Percentiles rank a stretch among this genome's conserved stretches.
Evolutionary conservation across 2,888 invertebrate genomes (phyloP).

Genomic region (Spodoptera exigua): DNA sequence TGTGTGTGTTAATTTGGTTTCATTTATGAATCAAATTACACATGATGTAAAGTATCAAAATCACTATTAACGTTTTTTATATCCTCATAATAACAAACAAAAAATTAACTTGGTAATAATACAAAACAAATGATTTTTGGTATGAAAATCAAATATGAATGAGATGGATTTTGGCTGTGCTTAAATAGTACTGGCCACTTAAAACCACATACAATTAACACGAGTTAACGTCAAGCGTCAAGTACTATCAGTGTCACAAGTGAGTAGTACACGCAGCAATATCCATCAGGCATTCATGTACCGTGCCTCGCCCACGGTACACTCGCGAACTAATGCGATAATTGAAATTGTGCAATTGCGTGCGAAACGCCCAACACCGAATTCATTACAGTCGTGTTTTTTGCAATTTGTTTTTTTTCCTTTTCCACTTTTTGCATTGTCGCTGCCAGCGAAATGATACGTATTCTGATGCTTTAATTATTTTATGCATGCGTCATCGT

Average conservation of each 20-base stretch:
- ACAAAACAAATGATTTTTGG: too few relatives aligned
- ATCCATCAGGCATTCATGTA: slow-evolving; percentile 69
- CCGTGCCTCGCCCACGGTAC: slow-evolving; percentile 69
- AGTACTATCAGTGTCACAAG: slow-evolving; percentile 64
- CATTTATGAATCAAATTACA: background rate
- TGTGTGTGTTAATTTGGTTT: slow-evolving; percentile 11
- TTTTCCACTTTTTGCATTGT: slow-evolving; percentile 63
- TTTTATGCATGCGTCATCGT: slow-evolving; percentile 72
- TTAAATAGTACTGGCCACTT: slow-evolving; percentile 22
- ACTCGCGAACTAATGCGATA: slow-evolving; percentile 86
- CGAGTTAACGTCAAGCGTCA: slow-evolving; percentile 45
- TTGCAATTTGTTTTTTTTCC: slow-evolving; percentile 77
- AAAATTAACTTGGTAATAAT: too few relatives aligned
- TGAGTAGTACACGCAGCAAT: slow-evolving; percentile 63
- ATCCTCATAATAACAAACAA: too few relatives aligned
- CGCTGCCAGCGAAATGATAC: slow-evolving; percentile 75
- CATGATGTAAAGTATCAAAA: too few relatives aligned
- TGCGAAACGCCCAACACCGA: slow-evolving; percentile 85
- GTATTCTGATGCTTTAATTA: slow-evolving; percentile 80
- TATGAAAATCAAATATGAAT: too few relatives aligned
- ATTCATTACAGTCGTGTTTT: slow-evolving; percentile 86
- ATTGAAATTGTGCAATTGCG: slow-evolving; percentile 90
- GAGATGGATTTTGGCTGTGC: too few relatives aligned
- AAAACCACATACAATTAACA: slow-evolving; percentile 35
- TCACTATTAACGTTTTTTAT: too few relatives aligned